Percentiles rank a stretch among this genome's conserved stretches.
These are phyloP conservation scores for Aricia artaxerxes DNA, from an alignment of 2,888 invertebrate species.

Conservation along the genomic window DNA sequence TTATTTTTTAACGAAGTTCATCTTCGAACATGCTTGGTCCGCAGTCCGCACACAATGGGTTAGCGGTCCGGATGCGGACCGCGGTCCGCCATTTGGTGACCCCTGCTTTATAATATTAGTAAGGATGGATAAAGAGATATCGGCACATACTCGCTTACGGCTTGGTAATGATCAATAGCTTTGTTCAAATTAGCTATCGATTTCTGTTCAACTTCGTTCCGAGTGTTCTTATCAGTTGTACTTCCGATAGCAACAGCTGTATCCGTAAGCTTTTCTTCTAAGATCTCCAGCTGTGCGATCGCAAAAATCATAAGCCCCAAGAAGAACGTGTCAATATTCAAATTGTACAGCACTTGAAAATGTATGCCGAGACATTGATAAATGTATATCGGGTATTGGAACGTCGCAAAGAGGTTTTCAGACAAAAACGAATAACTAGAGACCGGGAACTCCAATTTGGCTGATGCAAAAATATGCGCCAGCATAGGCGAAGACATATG, in stretches of 20 bases:
- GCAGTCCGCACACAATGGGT: too few species aligned
- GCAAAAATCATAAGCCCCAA: constrained; percentile 55
- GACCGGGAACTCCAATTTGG: constrained; percentile 49
- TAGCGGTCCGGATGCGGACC: too few species aligned
- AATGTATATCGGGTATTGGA: constrained; percentile 54
- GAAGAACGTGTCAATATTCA: constrained; percentile 59
- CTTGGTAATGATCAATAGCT: constrained; percentile 52
- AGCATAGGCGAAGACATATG: constrained; percentile 50
- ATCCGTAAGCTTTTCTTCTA: constrained; percentile 53
- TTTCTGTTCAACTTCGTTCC: constrained; percentile 37
- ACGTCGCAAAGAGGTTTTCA: constrained; percentile 46
- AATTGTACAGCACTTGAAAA: constrained; percentile 52
- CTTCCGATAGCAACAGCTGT: not conserved
- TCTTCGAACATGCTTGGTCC: too few species aligned
- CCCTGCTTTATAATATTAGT: too few species aligned
- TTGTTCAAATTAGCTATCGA: constrained; percentile 48
- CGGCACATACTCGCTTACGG: constrained; percentile 53
- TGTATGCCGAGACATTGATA: constrained; percentile 58
- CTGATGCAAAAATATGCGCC: constrained; percentile 47
- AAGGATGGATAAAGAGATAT: not conserved
- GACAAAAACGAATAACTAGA: constrained; percentile 57
- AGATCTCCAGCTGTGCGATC: constrained; percentile 59
- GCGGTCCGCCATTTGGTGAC: too few species aligned
- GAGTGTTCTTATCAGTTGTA: not conserved
- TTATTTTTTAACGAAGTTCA: too few species aligned